phyloP scores from a whole-genome alignment of 2,113 vertebrate species.

The Heloderma charlesbogerti region DNA sequence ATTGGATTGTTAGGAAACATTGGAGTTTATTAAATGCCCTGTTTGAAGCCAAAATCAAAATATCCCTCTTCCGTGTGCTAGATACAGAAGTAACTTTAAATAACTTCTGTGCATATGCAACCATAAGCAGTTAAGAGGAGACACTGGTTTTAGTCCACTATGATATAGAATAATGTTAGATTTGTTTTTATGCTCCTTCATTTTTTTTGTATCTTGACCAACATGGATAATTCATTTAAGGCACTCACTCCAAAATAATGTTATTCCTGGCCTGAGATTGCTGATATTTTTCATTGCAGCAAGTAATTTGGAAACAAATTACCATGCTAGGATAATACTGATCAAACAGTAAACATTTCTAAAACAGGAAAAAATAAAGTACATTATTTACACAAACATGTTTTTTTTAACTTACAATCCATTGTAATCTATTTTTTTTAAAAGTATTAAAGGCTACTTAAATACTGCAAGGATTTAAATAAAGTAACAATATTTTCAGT shows the following conservation, averaged over 20 bases:
- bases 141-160: conserved; percentile 12
- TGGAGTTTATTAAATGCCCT: conserved; percentile 37
- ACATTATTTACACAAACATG: conserved; percentile 64
- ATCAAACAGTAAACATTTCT: conserved; percentile 52
- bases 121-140: not conserved
- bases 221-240: conserved; percentile 58
- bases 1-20: conserved; percentile 40
- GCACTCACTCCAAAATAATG: conserved; percentile 69
- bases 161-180: conserved; percentile 16
- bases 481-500: conserved; percentile 76
- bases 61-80: conserved; percentile 44
- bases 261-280: conserved; percentile 59
- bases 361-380: conserved; percentile 65
- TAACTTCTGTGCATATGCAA: not conserved
- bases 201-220: not conserved
- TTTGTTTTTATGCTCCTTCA: conserved; percentile 9
- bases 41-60: conserved; percentile 35
- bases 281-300: conserved; percentile 52
- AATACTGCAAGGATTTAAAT: conserved; percentile 77
- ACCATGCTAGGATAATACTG: conserved; percentile 55
- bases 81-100: conserved; percentile 55
- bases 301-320: conserved; percentile 41
- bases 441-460: conserved; percentile 75
- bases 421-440: conserved; percentile 60
- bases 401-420: conserved; percentile 63